Base-by-base conservation (phyloP, 2,113 vertebrate species). In the Puffinus mauretanicus region DNA sequence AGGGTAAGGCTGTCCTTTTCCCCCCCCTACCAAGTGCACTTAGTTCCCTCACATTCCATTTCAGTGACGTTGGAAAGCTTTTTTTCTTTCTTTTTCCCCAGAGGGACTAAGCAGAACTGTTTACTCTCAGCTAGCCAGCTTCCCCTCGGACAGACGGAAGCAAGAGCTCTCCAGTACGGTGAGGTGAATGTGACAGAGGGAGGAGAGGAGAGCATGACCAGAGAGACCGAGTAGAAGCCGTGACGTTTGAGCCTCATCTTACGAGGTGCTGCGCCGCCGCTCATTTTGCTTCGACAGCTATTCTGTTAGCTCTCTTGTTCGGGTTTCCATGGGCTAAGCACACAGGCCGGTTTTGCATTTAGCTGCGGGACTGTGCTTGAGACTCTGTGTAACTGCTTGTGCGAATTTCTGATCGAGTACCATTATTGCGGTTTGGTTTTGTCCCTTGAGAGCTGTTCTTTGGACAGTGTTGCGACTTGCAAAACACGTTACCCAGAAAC, bases 1-100 rank as follows among this genome's bases (percentile, higher is more conserved):
- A 67, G 87, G 0, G 57, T 20, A 11, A 52, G 52, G 42, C 93
- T 86, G 62, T 36, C 89, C 88, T 38, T 58, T 47, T 51, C 66
- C 90, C 91, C 75, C 87, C 58, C 32, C 66, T 80, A 3, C 84
- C n/a, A 21, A 84, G 69, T 5, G 62, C 38, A 2, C 83, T 84
- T 4, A 2, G 72, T 94, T 96, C 94, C 77, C 90, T 87, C 51
- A 5, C 91, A 76, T 94, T 97, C 86, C 86, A 52, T 95, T 95
- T 90, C 65, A 20, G 70, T 96, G 89, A 87, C 47, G 79, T 64
- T 44, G 88, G 73, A 21, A 75, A 44, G 91, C 64, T 91, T 95
- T 95, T 89, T 79, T 55, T 69, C 64, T 90, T 66, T 30, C 57
- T 30, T 70, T 80, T 84, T 87, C 78, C 92, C 65, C 90, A 30